A percentile compares a stretch with the other conserved stretches of the same genome.
Evolutionary conservation across 2,113 vertebrate species (phyloP).

Genomic region (Felis chaus): DNA sequence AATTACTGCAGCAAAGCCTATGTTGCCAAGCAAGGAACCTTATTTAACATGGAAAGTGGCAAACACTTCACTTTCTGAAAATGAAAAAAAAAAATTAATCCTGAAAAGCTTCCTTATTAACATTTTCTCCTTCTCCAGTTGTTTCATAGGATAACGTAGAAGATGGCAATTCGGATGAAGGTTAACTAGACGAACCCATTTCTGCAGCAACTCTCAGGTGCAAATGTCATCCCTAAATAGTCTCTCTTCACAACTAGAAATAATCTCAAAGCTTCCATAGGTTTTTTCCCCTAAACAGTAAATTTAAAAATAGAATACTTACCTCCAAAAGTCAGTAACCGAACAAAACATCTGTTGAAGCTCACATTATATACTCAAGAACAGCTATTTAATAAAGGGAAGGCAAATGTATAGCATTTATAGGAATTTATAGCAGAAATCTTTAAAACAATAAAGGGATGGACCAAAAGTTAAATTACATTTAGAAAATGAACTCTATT

Average conservation of each 20-base stretch:
- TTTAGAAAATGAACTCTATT: constrained; percentile 11
- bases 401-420: not conserved
- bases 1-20: constrained; percentile 50
- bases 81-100: constrained; percentile 71
- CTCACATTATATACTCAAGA: not conserved
- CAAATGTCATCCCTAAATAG: constrained; percentile 36
- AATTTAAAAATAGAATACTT: constrained; percentile 38
- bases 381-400: not conserved
- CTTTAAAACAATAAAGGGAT: not conserved
- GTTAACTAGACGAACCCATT: constrained; percentile 62
- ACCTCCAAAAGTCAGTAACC: constrained; percentile 8
- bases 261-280: not conserved
- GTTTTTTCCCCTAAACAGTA: not conserved
- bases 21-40: constrained; percentile 43
- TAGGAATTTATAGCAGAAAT: constrained; percentile 7
- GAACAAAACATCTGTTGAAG: not conserved
- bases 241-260: not conserved
- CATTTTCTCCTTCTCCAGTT: constrained; percentile 71
- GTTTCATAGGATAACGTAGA: constrained; percentile 54
- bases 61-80: constrained; percentile 66
- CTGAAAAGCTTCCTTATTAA: constrained; percentile 71
- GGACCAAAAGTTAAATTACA: not conserved
- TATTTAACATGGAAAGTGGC: constrained; percentile 57
- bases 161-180: constrained; percentile 54
- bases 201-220: not conserved